Conservation (phyloP, 2,797 vertebrate species). For the Pristis pectinata region DNA sequence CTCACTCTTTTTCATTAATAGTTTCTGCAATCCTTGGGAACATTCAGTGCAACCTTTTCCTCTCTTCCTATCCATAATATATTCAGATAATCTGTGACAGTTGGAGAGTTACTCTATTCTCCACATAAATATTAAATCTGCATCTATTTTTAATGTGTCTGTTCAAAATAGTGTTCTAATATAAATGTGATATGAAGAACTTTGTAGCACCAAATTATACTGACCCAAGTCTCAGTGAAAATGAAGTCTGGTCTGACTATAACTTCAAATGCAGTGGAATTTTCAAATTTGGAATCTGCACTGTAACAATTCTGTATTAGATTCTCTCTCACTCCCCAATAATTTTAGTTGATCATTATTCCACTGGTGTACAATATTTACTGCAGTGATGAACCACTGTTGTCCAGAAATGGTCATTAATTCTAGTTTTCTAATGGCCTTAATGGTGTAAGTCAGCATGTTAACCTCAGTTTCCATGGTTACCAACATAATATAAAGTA, state of each 20-base stretch:
- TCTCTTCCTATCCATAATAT: neutral
- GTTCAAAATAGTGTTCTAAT: slow-evolving; percentile 1
- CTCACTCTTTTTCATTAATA: slow-evolving; percentile 6
- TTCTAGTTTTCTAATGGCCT: neutral
- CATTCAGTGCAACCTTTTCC: neutral
- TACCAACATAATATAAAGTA: neutral
- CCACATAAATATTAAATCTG: neutral
- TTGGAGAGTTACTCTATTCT: neutral
- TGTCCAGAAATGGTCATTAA: neutral
- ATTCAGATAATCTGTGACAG: neutral
- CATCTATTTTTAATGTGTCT: slow-evolving; percentile 15
- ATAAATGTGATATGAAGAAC: slow-evolving; percentile 2
- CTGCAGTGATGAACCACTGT: neutral
- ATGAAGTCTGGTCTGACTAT: neutral
- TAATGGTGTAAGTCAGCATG: neutral
- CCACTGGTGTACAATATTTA: neutral
- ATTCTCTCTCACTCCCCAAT: neutral
- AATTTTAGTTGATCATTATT: neutral
- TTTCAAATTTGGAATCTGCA: neutral
- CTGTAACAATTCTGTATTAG: neutral
- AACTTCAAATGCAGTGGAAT: neutral
- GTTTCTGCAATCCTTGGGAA: neutral
- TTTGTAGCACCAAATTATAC: neutral
- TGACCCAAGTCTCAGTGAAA: neutral
- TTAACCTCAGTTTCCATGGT: neutral